These are phyloP conservation scores for Enteromius anoplus DNA, from an alignment of 2,797 vertebrate genomes.

Conservation along the genomic window DNA sequence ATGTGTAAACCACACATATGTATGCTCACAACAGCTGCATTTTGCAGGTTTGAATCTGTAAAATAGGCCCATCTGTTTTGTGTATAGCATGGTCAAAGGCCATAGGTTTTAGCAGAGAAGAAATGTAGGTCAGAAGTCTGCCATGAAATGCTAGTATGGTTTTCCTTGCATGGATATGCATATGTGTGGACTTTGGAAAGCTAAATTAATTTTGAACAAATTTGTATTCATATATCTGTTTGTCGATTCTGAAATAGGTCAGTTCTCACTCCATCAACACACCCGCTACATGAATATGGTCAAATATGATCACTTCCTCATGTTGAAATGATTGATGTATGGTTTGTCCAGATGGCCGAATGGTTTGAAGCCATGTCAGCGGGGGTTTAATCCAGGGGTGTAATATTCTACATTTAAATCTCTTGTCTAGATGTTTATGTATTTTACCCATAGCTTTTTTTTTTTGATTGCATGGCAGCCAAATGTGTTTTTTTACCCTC, in stretches of 20 bases:
- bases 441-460: constrained; percentile 14
- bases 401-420: constrained; percentile 28
- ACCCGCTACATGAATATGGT: background rate
- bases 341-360: constrained; percentile 33
- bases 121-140: constrained; percentile 22
- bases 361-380: background rate
- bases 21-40: background rate
- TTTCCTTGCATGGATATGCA: background rate
- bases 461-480: constrained; percentile 26
- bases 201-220: background rate
- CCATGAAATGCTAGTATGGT: background rate
- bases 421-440: constrained; percentile 38
- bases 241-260: constrained; percentile 35
- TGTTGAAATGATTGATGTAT: constrained; percentile 45
- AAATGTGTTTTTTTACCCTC: background rate
- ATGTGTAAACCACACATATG: constrained; percentile 21
- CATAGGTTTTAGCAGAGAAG: constrained; percentile 67
- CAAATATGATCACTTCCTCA: constrained; percentile 7
- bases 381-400: constrained; percentile 38
- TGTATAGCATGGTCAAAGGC: constrained; percentile 67
- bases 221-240: constrained; percentile 23
- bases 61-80: constrained; percentile 29
- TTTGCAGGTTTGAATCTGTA: background rate
- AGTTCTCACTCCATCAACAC: background rate
- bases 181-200: background rate